Percentiles rank a stretch among this genome's conserved stretches.
phyloP scores from a whole-genome alignment of 2,888 invertebrate genomes.

The Margaritifera margaritifera region DNA sequence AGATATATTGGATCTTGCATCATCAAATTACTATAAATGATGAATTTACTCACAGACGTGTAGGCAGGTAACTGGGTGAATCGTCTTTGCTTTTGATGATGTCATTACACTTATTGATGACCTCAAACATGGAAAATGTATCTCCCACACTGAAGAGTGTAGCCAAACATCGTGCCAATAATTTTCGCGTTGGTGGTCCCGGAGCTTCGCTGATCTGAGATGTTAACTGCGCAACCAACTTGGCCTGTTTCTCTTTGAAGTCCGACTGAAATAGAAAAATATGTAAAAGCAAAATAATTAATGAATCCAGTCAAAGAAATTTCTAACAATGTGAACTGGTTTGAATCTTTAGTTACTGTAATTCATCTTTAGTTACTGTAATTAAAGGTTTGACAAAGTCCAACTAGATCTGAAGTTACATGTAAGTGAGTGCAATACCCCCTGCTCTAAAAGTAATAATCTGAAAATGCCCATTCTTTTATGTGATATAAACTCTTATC shows the following conservation, averaged over 20 bases:
- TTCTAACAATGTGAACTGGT: no score
- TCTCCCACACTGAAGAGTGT: constrained; percentile 98
- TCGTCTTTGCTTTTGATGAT: constrained; percentile 97
- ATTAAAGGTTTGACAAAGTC: no score
- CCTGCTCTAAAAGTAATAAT: no score
- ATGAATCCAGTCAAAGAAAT: background rate
- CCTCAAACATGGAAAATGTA: constrained; percentile 95
- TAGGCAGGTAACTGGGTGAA: constrained; percentile 94
- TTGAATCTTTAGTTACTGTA: no score
- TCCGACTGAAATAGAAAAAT: constrained; percentile 82
- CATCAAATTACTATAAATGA: background rate
- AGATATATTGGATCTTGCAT: no score
- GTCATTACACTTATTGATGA: constrained; percentile 98
- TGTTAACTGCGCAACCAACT: constrained; percentile 93
- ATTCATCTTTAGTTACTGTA: no score
- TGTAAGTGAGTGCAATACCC: no score
- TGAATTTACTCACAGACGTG: constrained; percentile 85
- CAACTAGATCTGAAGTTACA: no score
- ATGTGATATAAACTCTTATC: no score
- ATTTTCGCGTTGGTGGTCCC: constrained; percentile 92
- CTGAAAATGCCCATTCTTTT: no score
- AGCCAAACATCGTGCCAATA: constrained; percentile 92
- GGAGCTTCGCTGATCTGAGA: constrained; percentile 87
- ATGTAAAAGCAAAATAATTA: background rate
- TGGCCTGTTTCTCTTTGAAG: constrained; percentile 96